phyloP scores from a whole-genome alignment of 2,888 invertebrate genomes.

The Drosophila greeni region DNA sequence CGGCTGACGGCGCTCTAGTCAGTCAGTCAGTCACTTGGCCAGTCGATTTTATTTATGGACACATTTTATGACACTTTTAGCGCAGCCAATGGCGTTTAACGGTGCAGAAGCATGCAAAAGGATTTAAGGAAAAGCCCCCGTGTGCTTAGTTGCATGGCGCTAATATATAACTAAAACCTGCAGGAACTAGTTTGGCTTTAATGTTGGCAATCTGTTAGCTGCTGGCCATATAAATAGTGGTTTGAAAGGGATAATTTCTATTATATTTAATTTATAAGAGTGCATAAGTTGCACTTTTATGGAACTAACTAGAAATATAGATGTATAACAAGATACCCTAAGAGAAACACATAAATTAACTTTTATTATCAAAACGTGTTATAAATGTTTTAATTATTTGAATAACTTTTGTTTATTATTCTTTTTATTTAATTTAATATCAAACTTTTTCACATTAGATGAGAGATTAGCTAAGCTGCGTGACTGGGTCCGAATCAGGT shows the following conservation, averaged over 20 bases:
- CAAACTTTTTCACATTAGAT: neutral
- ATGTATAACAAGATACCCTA: too few species aligned
- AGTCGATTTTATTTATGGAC: slow-evolving; percentile 63
- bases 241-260: too few species aligned
- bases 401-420: neutral
- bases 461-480: neutral
- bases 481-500: slow-evolving; percentile 13
- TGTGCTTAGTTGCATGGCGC: slow-evolving; percentile 9
- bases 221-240: neutral
- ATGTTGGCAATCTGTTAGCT: neutral
- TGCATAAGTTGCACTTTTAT: neutral
- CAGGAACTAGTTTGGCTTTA: slow-evolving; percentile 7
- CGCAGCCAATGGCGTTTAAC: slow-evolving; percentile 38
- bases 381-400: neutral
- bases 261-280: neutral
- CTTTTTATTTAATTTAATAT: neutral
- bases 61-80: slow-evolving; percentile 62
- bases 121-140: slow-evolving; percentile 24
- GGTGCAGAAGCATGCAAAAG: slow-evolving; percentile 50
- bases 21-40: slow-evolving; percentile 41
- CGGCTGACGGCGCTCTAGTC: slow-evolving; percentile 19
- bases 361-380: neutral
- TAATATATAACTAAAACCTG: neutral
- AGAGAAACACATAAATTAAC: neutral
- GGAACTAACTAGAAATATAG: neutral